Evolutionary conservation across 2,888 invertebrate species (phyloP), one percentile per base, ranked within the genome.

Genomic region (Chrysotoxum bicinctum): DNA sequence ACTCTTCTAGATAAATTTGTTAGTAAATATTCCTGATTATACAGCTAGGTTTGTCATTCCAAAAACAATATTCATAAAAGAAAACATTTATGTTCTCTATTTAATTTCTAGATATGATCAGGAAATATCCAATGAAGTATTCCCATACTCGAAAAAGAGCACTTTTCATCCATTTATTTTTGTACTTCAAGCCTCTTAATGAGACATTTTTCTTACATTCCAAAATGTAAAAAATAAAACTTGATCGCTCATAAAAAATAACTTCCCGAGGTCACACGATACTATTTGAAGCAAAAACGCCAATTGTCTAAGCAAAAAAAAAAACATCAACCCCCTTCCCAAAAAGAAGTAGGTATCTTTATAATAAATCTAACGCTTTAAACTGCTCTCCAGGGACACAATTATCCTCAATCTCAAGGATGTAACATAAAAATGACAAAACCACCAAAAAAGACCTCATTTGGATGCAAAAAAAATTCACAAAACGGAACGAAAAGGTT

Each of bases 321-420:
- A 23, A 37, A 14, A 6, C 14, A 48, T 1, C 21, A 48, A 32
- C 7, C 40, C 3, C 35, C 14, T 3, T n/a, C 40, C 43, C 43
- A 62, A 62, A 62, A 62, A 12, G n/a, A n/a, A n/a, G n/a, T n/a
- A n/a, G n/a, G n/a, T 66, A 77, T 82, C 82, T 78, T 68, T 62
- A 69, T 73, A 69, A 68, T 54, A 73, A 78, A 78, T 82, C 78
- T 78, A 73, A 78, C 62, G 60, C 82, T 73, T 69, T 78, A 75
- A 79, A 79, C 58, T 66, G 70, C 70, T 84, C 84, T 75, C 84
- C 52, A 62, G 70, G 84, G 84, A 75, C 52, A 54, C 84, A 84
- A 84, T 84, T 80, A 84, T 80, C 84, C 75, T 72, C 80, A 84
- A 80, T 84, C 84, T 80, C 66, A 75, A 80, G 75, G 84, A 84